phyloP scores from a whole-genome alignment of 2,888 invertebrate species.

The Parnassius smintheus region DNA sequence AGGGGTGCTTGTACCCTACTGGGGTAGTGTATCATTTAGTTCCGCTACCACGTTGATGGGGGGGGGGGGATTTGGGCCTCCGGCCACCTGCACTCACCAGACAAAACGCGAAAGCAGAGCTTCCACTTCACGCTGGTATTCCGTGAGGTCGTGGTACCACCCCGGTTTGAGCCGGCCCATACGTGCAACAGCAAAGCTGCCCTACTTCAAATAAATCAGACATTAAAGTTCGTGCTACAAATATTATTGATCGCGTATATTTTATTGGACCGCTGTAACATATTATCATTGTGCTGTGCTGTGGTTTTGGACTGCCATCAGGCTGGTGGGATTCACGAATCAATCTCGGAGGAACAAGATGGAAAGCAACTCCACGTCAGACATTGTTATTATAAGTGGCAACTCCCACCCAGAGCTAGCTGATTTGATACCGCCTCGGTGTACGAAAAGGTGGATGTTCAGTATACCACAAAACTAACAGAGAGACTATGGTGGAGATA shows the following conservation, averaged over 20 bases:
- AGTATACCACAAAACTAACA: constrained; percentile 97
- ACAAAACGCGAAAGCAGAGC: no score
- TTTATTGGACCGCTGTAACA: constrained; percentile 10
- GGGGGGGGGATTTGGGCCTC: no score
- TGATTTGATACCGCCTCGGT: constrained; percentile 89
- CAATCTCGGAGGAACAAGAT: constrained; percentile 78
- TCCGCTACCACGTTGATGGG: no score
- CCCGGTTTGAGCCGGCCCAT: no score
- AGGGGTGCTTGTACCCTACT: no score
- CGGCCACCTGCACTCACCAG: no score
- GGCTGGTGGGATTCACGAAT: constrained; percentile 70
- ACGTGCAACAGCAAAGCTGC: no score
- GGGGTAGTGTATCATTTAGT: no score
- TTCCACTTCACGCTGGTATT: no score
- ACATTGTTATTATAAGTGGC: constrained; percentile 96
- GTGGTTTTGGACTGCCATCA: constrained; percentile 60
- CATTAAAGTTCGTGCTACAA: not conserved
- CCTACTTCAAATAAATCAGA: constrained; percentile 2
- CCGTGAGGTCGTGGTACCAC: no score
- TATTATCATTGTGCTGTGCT: constrained; percentile 36
- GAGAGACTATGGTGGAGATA: constrained; percentile 98
- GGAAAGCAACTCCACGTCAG: constrained; percentile 89
- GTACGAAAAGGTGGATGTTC: constrained; percentile 93
- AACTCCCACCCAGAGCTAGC: constrained; percentile 99
- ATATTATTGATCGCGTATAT: not conserved